Base-by-base conservation (phyloP, 2,113 vertebrate genomes). In the Oreochromis niloticus region DNA sequence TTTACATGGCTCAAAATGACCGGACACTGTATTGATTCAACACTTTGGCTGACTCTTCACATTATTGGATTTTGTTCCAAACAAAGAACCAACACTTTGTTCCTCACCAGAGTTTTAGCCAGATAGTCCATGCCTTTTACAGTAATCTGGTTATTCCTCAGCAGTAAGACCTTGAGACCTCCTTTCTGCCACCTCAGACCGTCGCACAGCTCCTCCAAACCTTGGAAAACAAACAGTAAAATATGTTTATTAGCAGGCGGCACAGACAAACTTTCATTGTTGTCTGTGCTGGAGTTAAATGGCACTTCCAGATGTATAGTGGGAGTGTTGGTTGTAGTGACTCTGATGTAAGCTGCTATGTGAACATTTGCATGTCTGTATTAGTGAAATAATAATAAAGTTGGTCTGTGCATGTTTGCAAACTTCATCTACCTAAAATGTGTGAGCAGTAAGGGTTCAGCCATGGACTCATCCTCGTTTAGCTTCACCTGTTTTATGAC, bases 121-220 rank as follows among this genome's bases (percentile, higher is more conserved):
- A 97, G 92, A 79, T 95, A 95, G 54, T 66, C 56, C 95, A 96
- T 94, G 61, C 96, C 95, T 6, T 75, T 73, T 57, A 92, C 81
- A 27, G 96, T 96, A 85, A 97, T 96, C 17, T 93, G 95, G 94
- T 97, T 97, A 88, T 96, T 96, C 88, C 93, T 91, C 68, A 97
- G 94, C 56, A 95, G 88, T 73, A 97, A 89, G 39, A 92, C 92
- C 88, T 87, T 95, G 22, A 97, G 84, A 66, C 96, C 95, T 43
- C 81, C 66, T 7, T 88, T 91, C 91, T 95, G 95, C 73, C 48
- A 36, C 63, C 80, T 94, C 85, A 97, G 87, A 87, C 96, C 96
- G 2, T 96, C 96, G 84, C 96, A 97, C 56, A 97, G 90, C 84
- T 97, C 96, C 87, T 96, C 95, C 84, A 97, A 85, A 86, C 96